Percentiles rank a stretch among this genome's conserved stretches.
Evolutionary conservation across 2,888 invertebrate genomes (phyloP).

Genomic region (Neuroscelio doddi): DNA sequence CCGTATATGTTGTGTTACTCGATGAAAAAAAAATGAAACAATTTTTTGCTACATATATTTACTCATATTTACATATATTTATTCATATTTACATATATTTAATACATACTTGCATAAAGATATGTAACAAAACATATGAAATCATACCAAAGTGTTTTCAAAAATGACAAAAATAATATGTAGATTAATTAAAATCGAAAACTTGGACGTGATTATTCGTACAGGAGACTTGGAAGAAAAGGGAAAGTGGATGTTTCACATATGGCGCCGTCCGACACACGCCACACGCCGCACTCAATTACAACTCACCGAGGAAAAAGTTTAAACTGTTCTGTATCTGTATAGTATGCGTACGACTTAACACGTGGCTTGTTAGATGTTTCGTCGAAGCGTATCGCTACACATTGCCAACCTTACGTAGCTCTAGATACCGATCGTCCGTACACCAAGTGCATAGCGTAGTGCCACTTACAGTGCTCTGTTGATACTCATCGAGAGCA

Average conservation of each 20-base stretch:
- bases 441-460: slow-evolving; percentile 10
- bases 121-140: too few relatives aligned
- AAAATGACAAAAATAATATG: too few relatives aligned
- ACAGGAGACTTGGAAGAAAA: not conserved
- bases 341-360: slow-evolving; percentile 31
- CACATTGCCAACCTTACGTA: slow-evolving; percentile 32
- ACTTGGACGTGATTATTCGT: not conserved
- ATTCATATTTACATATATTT: too few relatives aligned
- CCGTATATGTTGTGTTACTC: too few relatives aligned
- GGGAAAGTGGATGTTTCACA: slow-evolving; percentile 8
- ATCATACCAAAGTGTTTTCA: too few relatives aligned
- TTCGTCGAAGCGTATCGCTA: slow-evolving; percentile 50
- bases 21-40: too few relatives aligned
- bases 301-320: slow-evolving; percentile 1
- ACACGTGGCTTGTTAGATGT: slow-evolving; percentile 54
- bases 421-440: slow-evolving; percentile 42
- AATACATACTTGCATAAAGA: too few relatives aligned
- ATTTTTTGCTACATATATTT: too few relatives aligned
- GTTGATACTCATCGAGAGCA: slow-evolving; percentile 31
- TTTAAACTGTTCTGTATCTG: slow-evolving; percentile 13
- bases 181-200: not conserved
- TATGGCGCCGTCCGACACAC: slow-evolving; percentile 3
- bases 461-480: slow-evolving; percentile 19
- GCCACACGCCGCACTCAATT: slow-evolving; percentile 7
- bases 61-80: too few relatives aligned